These are phyloP conservation scores for Lepidurus couesii DNA, from an alignment of 1,140 invertebrate species.

Conservation along the genomic window DNA sequence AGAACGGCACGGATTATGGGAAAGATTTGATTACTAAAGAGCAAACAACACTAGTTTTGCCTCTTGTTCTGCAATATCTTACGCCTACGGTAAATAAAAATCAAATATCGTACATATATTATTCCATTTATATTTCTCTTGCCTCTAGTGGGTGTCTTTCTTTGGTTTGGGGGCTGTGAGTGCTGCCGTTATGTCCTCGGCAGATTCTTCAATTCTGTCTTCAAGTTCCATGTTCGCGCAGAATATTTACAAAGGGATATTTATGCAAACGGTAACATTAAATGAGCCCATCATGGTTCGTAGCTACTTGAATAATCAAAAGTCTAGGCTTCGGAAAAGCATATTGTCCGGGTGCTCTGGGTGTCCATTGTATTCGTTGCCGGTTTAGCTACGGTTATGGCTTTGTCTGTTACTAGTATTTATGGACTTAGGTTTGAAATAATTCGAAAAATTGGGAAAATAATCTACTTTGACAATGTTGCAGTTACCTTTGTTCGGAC, in stretches of 20 bases:
- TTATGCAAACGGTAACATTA: slow-evolving; percentile 57
- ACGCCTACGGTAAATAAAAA: slow-evolving; percentile 52
- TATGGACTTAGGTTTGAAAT: slow-evolving; percentile 64
- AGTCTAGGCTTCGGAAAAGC: slow-evolving; percentile 60
- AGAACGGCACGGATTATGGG: slow-evolving; percentile 48
- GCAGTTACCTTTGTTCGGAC: slow-evolving; percentile 53
- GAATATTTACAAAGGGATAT: slow-evolving; percentile 68
- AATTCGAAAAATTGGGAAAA: not conserved
- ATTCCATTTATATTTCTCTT: slow-evolving; percentile 33
- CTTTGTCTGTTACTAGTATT: slow-evolving; percentile 65
- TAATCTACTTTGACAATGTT: not conserved
- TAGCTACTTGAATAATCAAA: not conserved
- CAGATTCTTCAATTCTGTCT: slow-evolving; percentile 68
- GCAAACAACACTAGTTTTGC: slow-evolving; percentile 59
- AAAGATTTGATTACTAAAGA: slow-evolving; percentile 46
- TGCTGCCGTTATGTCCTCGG: slow-evolving; percentile 75
- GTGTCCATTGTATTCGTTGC: slow-evolving; percentile 63
- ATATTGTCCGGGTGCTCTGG: slow-evolving; percentile 69
- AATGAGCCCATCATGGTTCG: not conserved
- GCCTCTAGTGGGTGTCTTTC: slow-evolving; percentile 52
- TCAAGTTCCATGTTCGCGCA: slow-evolving; percentile 75
- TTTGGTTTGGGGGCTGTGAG: slow-evolving; percentile 71
- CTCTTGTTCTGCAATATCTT: slow-evolving; percentile 66
- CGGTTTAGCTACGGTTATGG: slow-evolving; percentile 61
- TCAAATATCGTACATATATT: slow-evolving; percentile 11